A percentile compares a stretch with the other conserved stretches of the same genome.
phyloP scores from a whole-genome alignment of 2,113 vertebrate genomes.

The Andinoacara biseriatus region DNA sequence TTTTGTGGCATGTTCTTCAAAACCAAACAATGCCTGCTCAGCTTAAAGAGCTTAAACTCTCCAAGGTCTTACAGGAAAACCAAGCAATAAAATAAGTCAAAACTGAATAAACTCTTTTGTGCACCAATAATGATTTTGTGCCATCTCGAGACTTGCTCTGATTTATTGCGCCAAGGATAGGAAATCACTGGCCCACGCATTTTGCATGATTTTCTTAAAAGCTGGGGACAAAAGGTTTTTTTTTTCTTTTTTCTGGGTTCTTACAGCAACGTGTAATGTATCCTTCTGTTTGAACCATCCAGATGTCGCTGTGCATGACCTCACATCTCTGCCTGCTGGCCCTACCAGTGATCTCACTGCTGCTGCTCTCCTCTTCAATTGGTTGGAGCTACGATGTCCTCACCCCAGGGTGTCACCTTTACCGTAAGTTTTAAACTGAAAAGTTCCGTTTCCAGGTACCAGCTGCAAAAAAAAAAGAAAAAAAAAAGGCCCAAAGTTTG shows the following conservation, averaged over 20 bases:
- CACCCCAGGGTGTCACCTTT: conserved; percentile 85
- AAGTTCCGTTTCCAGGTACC: not conserved
- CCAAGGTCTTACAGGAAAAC: not conserved
- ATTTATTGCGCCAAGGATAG: not conserved
- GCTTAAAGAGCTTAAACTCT: not conserved
- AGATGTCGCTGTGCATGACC: conserved; percentile 75
- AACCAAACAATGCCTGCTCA: not conserved
- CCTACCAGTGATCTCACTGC: conserved; percentile 68
- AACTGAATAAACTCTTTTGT: conserved; percentile 4
- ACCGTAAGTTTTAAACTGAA: conserved; percentile 77
- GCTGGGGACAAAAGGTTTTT: not conserved
- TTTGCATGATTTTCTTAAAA: conserved; percentile 10
- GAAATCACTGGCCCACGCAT: not conserved
- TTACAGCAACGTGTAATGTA: not conserved
- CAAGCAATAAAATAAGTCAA: not conserved
- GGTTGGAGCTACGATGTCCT: conserved; percentile 66
- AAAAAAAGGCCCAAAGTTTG: not conserved
- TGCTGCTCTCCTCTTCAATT: conserved; percentile 71
- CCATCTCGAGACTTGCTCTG: not conserved
- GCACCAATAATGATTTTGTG: not conserved
- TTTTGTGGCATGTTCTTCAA: not conserved
- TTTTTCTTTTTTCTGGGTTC: not conserved
- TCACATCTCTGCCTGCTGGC: conserved; percentile 70
- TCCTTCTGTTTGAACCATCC: conserved; percentile 40
- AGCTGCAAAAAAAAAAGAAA: not conserved